Conservation (phyloP, 2,888 invertebrate species). For the Bombylius discolor region DNA sequence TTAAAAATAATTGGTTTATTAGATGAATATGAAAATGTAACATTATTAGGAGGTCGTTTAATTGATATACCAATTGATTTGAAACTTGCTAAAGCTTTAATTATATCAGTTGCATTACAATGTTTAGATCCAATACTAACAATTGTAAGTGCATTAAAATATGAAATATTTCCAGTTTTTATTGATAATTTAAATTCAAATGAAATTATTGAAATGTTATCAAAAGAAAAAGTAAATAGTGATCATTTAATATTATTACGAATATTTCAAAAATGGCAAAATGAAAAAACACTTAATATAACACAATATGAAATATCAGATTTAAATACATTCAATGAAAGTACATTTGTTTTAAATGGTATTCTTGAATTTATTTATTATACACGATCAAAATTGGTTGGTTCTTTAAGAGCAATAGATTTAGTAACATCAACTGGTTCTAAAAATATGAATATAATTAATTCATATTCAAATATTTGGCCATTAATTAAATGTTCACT, state of each 20-base stretch:
- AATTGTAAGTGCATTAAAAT: conserved; percentile 56
- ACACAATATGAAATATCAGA: conserved; percentile 11
- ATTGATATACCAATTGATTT: conserved; percentile 86
- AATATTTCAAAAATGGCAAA: conserved; percentile 61
- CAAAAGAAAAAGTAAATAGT: conserved; percentile 45
- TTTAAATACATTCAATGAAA: conserved; percentile 47
- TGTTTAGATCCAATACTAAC: conserved; percentile 88
- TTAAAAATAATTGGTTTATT: conserved; percentile 73
- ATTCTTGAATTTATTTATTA: conserved; percentile 82
- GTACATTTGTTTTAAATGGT: conserved; percentile 64
- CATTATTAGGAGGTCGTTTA: conserved; percentile 61
- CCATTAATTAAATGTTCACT: conserved; percentile 82
- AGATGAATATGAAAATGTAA: conserved; percentile 71
- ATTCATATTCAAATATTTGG: conserved; percentile 80
- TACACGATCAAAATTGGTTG: conserved; percentile 68
- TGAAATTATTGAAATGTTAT: no score
- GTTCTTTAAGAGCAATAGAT: conserved; percentile 50
- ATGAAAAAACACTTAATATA: conserved; percentile 44
- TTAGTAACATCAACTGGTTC: conserved; percentile 53
- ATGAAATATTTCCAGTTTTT: no score
- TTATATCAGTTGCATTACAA: conserved; percentile 77
- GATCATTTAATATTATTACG: conserved; percentile 79
- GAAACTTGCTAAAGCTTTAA: conserved; percentile 75
- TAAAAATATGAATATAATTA: conserved; percentile 61
- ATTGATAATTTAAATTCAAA: no score